phyloP scores from a whole-genome alignment of 2,113 vertebrate genomes.

The Oenanthe oenanthe region DNA sequence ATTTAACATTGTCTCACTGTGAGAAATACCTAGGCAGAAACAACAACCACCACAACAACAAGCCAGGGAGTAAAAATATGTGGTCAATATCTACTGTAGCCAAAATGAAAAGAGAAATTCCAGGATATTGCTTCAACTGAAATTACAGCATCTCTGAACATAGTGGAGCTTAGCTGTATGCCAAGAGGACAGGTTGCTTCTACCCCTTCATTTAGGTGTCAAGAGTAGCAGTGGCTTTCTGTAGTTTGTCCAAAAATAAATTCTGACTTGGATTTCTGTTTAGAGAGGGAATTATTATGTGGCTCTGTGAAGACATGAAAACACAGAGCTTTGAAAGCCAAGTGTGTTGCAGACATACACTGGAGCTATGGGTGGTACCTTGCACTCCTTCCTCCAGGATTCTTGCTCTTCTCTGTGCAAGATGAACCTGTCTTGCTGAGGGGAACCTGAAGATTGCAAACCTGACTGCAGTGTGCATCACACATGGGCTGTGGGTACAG shows the following conservation, averaged over 20 bases:
- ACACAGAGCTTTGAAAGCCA: neutral
- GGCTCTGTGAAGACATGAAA: neutral
- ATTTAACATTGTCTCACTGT: neutral
- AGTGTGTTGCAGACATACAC: accelerated
- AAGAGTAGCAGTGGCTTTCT: neutral
- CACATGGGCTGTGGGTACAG: accelerated
- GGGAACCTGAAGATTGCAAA: no score
- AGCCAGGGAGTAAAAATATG: neutral
- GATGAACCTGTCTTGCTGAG: accelerated
- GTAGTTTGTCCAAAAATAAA: neutral
- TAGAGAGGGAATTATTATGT: neutral
- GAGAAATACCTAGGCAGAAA: neutral
- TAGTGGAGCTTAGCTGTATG: neutral
- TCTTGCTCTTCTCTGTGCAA: neutral
- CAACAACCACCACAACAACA: neutral
- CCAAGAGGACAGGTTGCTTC: neutral
- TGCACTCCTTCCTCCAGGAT: neutral
- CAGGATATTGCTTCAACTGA: neutral
- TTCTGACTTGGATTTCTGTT: neutral
- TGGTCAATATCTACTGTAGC: neutral
- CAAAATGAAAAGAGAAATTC: neutral
- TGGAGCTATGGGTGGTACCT: neutral
- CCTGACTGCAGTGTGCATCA: accelerated
- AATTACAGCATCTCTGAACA: neutral
- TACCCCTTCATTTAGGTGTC: neutral